These are phyloP conservation scores for Rhagoletis zephyria DNA, from an alignment of 1,140 invertebrate genomes.

Conservation along the genomic window DNA sequence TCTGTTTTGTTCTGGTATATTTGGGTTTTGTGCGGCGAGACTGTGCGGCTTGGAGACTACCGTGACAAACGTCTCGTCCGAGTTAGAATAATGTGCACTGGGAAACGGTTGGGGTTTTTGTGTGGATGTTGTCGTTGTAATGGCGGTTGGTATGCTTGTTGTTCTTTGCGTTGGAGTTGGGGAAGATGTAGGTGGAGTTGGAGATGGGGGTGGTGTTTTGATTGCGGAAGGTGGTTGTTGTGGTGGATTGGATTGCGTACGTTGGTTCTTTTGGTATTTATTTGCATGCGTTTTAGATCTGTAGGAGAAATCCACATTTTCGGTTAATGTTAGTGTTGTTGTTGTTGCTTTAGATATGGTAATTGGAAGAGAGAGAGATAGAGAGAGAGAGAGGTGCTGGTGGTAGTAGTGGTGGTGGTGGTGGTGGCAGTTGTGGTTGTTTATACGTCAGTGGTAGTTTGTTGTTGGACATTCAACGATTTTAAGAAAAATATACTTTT, in stretches of 20 bases:
- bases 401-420: neutral
- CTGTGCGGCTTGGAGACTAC: neutral
- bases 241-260: slow-evolving; percentile 42
- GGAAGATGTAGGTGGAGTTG: neutral
- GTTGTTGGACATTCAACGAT: slow-evolving; percentile 12
- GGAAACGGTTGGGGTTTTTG: slow-evolving; percentile 60
- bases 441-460: slow-evolving; percentile 7
- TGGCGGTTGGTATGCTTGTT: slow-evolving; percentile 5
- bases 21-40: slow-evolving; percentile 35
- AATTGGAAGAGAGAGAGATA: slow-evolving; percentile 45
- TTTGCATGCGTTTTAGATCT: slow-evolving; percentile 72
- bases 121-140: slow-evolving; percentile 9
- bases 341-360: slow-evolving; percentile 32
- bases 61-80: slow-evolving; percentile 34
- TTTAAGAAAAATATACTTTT: neutral
- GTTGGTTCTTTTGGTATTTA: slow-evolving; percentile 65
- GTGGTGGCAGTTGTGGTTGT: slow-evolving; percentile 1
- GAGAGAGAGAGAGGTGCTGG: slow-evolving; percentile 6
- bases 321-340: slow-evolving; percentile 66
- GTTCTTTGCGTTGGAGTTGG: slow-evolving; percentile 55
- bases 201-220: neutral
- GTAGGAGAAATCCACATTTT: slow-evolving; percentile 66
- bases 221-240: neutral
- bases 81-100: slow-evolving; percentile 53
- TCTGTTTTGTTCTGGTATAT: neutral